Evolutionary conservation across 2,797 vertebrate genomes (phyloP).

Genomic region (Oreonectes daqikongensis): DNA sequence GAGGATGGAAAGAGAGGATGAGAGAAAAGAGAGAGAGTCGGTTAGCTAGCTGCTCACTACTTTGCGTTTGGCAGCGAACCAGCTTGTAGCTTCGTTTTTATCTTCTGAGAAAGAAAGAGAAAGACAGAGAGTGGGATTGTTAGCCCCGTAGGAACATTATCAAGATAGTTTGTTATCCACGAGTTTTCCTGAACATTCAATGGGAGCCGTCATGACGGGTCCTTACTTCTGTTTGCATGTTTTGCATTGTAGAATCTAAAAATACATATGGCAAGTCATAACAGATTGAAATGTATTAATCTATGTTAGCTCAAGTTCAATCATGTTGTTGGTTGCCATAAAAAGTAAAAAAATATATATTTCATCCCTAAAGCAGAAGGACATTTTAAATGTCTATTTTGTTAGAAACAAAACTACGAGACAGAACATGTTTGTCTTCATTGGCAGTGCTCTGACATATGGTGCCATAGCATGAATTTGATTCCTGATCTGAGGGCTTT

Average conservation of each 20-base stretch:
- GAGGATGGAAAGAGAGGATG: constrained; percentile 66
- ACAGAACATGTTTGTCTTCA: too few species aligned
- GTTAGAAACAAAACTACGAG: too few species aligned
- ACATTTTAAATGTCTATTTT: too few species aligned
- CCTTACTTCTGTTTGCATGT: not conserved
- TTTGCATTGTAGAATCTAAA: not conserved
- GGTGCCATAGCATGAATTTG: too few species aligned
- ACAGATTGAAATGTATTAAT: too few species aligned
- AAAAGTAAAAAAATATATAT: too few species aligned
- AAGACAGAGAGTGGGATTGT: constrained; percentile 36
- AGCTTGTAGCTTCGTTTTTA: constrained; percentile 87
- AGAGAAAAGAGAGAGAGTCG: constrained; percentile 67
- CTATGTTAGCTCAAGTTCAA: too few species aligned
- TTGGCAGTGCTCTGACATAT: too few species aligned
- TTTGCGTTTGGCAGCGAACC: constrained; percentile 90
- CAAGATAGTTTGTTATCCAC: constrained; percentile 21
- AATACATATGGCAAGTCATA: not conserved
- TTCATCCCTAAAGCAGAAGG: too few species aligned
- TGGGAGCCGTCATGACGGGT: not conserved
- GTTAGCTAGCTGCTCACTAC: constrained; percentile 77
- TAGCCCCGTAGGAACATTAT: constrained; percentile 40
- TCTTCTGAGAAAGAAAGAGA: constrained; percentile 72
- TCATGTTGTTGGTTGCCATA: too few species aligned
- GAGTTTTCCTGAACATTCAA: not conserved
- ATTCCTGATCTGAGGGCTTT: too few species aligned